These are phyloP conservation scores for Larimichthys polyactis DNA, from an alignment of 2,113 vertebrate species.

Conservation along the genomic window DNA sequence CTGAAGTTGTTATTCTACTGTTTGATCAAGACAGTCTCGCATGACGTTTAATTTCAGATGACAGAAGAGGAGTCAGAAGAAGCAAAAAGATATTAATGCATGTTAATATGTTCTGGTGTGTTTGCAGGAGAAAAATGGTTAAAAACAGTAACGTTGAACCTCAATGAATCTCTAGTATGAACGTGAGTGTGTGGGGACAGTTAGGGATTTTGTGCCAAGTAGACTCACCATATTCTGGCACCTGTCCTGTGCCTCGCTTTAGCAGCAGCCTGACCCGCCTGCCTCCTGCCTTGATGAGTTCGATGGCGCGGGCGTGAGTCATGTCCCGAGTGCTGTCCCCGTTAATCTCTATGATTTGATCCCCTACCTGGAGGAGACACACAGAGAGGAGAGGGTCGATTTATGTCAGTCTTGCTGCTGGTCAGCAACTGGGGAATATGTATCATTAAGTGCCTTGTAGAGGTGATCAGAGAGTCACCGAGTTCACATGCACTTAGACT, in stretches of 20 bases:
- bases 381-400: constrained; percentile 31
- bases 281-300: constrained; percentile 98
- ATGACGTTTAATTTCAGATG: constrained; percentile 15
- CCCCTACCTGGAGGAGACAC: constrained; percentile 90
- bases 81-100: constrained; percentile 53
- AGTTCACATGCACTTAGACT: constrained; percentile 17
- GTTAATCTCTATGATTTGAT: constrained; percentile 99
- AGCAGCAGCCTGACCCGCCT: constrained; percentile 94
- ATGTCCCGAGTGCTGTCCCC: constrained; percentile 99
- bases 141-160: constrained; percentile 36
- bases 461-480: constrained; percentile 12
- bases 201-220: constrained; percentile 19
- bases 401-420: constrained; percentile 25
- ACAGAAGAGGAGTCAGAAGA: constrained; percentile 12
- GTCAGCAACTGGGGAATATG: constrained; percentile 28
- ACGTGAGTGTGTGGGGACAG: constrained; percentile 10
- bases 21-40: constrained; percentile 13
- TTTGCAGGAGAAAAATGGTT: constrained; percentile 31
- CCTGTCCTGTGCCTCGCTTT: constrained; percentile 97
- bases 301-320: constrained; percentile 97
- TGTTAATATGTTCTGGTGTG: constrained; percentile 60
- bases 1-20: constrained; percentile 31
- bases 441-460: constrained; percentile 32
- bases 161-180: constrained; percentile 12
- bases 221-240: constrained; percentile 98